Evolutionary conservation across 23 tunicate species (phyloP).

Genomic region (Botrylloides violaceus): DNA sequence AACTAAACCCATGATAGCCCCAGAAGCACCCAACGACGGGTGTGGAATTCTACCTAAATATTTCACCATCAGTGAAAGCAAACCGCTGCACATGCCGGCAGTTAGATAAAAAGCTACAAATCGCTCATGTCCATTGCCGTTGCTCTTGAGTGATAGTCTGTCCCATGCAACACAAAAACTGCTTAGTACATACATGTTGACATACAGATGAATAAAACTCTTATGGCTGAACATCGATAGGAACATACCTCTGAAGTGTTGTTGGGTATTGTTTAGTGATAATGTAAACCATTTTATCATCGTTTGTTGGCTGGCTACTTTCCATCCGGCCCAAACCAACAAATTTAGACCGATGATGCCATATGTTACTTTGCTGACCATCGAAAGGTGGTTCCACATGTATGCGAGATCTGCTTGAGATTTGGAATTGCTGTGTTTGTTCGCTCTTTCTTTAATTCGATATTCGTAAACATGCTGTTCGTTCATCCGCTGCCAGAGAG

Average conservation of each 20-base stretch:
- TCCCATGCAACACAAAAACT: slow-evolving; percentile 54
- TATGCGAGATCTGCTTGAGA: neutral
- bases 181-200: slow-evolving; percentile 45
- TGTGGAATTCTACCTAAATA: slow-evolving; percentile 3
- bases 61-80: slow-evolving; percentile 25
- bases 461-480: neutral
- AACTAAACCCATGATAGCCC: slow-evolving; percentile 69
- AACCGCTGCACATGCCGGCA: slow-evolving; percentile 34
- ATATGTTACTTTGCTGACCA: slow-evolving; percentile 14
- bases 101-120: slow-evolving; percentile 38
- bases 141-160: neutral
- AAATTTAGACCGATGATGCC: slow-evolving; percentile 7
- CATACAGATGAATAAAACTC: slow-evolving; percentile 30
- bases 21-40: slow-evolving; percentile 32
- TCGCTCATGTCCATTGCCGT: slow-evolving; percentile 24
- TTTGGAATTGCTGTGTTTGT: neutral
- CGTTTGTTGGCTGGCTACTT: slow-evolving; percentile 1
- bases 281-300: slow-evolving; percentile 18
- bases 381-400: slow-evolving; percentile 16
- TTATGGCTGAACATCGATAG: slow-evolving; percentile 47
- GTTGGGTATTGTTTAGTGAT: neutral
- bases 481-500: slow-evolving; percentile 14
- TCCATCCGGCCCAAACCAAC: slow-evolving; percentile 11
- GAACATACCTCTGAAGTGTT: slow-evolving; percentile 19
- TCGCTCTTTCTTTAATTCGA: neutral